Conservation (phyloP, 2,888 invertebrate genomes). For the Podabrus alpinus region DNA sequence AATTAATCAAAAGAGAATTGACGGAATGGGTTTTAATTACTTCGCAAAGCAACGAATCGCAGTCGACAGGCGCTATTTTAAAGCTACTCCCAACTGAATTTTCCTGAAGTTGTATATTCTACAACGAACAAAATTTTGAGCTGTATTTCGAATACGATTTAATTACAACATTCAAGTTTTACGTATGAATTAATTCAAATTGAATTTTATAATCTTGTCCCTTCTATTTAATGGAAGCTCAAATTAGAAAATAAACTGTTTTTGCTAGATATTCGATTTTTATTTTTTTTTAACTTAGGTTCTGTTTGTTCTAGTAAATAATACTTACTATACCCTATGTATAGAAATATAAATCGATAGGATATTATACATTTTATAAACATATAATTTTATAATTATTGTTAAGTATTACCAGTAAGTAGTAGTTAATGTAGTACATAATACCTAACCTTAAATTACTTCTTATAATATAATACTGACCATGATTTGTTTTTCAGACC, state of each 20-base stretch:
- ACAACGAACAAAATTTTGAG: conserved; percentile 13
- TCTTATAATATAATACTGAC: no score
- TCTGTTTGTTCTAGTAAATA: background rate
- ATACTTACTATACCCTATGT: background rate
- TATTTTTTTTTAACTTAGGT: background rate
- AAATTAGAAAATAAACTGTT: background rate
- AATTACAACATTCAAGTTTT: conserved; percentile 1
- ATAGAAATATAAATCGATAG: no score
- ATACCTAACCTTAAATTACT: no score
- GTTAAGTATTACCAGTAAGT: no score
- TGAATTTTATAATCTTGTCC: background rate
- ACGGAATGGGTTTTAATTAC: conserved; percentile 56
- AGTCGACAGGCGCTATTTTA: conserved; percentile 29
- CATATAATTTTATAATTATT: no score
- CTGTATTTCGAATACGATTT: background rate
- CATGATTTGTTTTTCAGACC: no score
- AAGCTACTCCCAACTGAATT: conserved; percentile 22
- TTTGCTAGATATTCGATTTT: background rate
- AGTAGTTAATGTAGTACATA: no score
- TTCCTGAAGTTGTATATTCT: conserved; percentile 21
- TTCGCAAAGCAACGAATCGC: conserved; percentile 43
- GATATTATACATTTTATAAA: no score
- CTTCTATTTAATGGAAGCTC: background rate
- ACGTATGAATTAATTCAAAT: background rate
- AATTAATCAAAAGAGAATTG: conserved; percentile 58